Conservation (phyloP, 2,113 vertebrate species). For the Ifrita kowaldi region DNA sequence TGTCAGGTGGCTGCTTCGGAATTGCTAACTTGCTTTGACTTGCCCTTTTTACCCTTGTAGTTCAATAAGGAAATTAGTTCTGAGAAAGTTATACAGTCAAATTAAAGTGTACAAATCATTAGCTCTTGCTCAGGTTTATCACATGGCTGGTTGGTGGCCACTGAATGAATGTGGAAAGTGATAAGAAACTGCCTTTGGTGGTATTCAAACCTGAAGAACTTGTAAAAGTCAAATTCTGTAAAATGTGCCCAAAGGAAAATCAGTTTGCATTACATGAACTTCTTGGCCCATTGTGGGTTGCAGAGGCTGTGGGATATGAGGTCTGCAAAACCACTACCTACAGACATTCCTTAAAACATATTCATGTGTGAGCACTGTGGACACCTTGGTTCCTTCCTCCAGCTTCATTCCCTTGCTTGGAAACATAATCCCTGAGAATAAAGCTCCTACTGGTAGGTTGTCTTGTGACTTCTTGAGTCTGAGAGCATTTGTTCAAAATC, state of each 20-base stretch:
- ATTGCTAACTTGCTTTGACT: not conserved
- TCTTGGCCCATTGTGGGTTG: not conserved
- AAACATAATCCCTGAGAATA: not conserved
- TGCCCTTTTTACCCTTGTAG: not conserved
- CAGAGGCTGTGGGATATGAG: not conserved
- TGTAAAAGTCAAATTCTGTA: not conserved
- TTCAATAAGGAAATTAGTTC: constrained; percentile 13
- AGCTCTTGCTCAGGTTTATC: constrained; percentile 12
- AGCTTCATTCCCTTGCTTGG: not conserved
- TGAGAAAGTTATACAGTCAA: not conserved
- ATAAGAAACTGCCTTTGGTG: not conserved
- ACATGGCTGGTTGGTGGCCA: not conserved
- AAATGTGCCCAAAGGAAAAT: not conserved
- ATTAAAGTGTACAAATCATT: constrained; percentile 46
- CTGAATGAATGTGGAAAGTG: not conserved
- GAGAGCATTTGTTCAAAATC: not conserved
- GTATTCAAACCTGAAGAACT: not conserved
- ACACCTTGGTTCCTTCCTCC: not conserved
- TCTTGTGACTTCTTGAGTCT: not conserved
- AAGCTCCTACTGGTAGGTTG: not conserved
- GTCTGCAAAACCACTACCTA: not conserved
- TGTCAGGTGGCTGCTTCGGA: not conserved
- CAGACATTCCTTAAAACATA: not conserved
- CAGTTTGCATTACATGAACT: not conserved
- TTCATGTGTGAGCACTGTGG: not conserved